Percentiles rank a stretch among this genome's conserved stretches.
These are phyloP conservation scores for Melipona bicolor DNA, from an alignment of 2,888 invertebrate genomes.

Conservation along the genomic window DNA sequence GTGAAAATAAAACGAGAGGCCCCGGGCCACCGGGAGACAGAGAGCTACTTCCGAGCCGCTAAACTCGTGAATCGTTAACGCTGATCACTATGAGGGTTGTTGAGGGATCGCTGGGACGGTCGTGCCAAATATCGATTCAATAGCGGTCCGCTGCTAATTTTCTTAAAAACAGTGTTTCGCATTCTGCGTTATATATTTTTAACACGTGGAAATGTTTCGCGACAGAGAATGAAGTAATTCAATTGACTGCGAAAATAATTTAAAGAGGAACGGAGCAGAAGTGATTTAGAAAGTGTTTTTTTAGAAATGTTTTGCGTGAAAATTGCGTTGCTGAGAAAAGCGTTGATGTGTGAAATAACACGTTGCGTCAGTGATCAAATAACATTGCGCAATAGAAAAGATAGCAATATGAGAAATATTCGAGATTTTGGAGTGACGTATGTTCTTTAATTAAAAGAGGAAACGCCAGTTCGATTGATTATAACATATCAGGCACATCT, in stretches of 20 bases:
- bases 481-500: not conserved
- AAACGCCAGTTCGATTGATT: not conserved
- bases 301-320: not conserved
- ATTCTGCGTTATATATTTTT: not conserved
- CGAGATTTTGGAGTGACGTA: not conserved
- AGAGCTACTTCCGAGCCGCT: constrained; percentile 33
- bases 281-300: not conserved
- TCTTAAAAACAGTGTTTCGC: not conserved
- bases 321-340: not conserved
- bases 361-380: not conserved
- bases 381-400: not conserved
- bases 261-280: not conserved
- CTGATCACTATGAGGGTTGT: constrained; percentile 33
- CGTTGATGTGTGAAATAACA: not conserved
- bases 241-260: not conserved
- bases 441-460: no score
- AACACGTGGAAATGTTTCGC: not conserved
- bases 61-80: constrained; percentile 51
- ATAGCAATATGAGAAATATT: not conserved
- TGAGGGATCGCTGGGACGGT: constrained; percentile 15
- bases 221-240: not conserved
- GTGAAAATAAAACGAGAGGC: constrained; percentile 60
- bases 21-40: constrained; percentile 9
- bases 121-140: constrained; percentile 26
- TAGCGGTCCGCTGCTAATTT: not conserved